These are phyloP conservation scores for Cryptocephalus primarius DNA, from an alignment of 2,888 invertebrate genomes.

Conservation along the genomic window DNA sequence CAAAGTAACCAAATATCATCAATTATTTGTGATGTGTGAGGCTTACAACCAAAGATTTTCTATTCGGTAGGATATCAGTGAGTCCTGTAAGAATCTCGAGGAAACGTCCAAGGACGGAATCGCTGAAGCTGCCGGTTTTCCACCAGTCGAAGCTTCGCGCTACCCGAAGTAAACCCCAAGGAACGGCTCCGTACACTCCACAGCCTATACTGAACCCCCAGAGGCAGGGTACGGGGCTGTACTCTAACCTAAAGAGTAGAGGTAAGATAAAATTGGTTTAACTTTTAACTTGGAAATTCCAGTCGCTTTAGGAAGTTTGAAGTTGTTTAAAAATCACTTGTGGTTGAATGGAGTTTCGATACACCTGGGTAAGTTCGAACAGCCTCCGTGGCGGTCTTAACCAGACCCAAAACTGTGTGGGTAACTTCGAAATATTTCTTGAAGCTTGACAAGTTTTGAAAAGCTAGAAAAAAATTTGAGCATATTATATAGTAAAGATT, in stretches of 20 bases:
- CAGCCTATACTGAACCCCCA: slow-evolving; percentile 91
- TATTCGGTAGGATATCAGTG: slow-evolving; percentile 46
- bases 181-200: slow-evolving; percentile 70
- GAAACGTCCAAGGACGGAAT: slow-evolving; percentile 52
- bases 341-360: no score
- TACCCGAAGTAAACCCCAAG: slow-evolving; percentile 38
- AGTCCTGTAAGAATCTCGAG: slow-evolving; percentile 55
- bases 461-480: no score
- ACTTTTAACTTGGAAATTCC: background rate
- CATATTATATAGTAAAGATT: no score
- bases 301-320: background rate
- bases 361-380: no score
- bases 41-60: no score
- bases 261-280: slow-evolving; percentile 6
- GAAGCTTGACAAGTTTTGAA: no score
- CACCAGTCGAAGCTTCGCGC: slow-evolving; percentile 43
- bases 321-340: no score
- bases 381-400: no score
- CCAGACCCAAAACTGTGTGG: no score
- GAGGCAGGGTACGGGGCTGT: slow-evolving; percentile 78
- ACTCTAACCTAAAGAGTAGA: slow-evolving; percentile 34
- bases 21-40: no score
- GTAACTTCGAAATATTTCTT: no score
- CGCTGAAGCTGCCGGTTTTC: slow-evolving; percentile 40
- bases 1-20: no score